Base-by-base conservation (phyloP, 2,888 invertebrate genomes). In the Pherbina coryleti region DNA sequence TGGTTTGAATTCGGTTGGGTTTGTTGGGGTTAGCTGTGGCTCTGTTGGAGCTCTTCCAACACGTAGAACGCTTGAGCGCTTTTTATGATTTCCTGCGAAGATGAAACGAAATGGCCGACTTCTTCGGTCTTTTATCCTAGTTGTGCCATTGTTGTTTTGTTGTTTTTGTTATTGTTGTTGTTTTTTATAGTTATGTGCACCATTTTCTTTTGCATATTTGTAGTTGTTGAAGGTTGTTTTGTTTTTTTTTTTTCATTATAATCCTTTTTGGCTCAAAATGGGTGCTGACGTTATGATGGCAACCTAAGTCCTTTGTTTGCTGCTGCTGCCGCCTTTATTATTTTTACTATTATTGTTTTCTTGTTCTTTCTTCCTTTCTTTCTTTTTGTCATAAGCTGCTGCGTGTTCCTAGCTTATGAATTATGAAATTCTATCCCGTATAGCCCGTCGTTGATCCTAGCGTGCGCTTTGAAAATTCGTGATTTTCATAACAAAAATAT, bases 251-350 rank as follows among this genome's bases (percentile, higher is more conserved):
- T 70, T 77, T 66, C 77, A 78, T 75, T 78, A 14, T 62, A 67
- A 74, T 79, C 17, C 57, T 75, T 77, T 75, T 25, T 37, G 19
- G 60, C 67, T 57, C 75, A 81, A 82, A 82, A 82, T 82, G 82
- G 82, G 79, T 80, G 81, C 81, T 79, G 79, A 81, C 81, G 79
- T 66, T 70, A 81, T 81, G 79, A 81, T 81, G 81, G 82, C 77
- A 79, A 51, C 60, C 55, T 19, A 55, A 55, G 55, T 55, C 19
- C 55, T 55, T 53, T 55, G 55, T 55, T n/a, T 55, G 55, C 2
- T 44, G 44, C 11, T 44, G 44, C 14, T 34, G 64, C 28, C n/a
- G 17, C 5, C 34, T 31, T 28, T 64, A 34, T 28, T 14, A 34
- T 64, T 25, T 25, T 25, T 28, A 17, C 5, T 31, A 3, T n/a